Evolutionary conservation across 2,797 vertebrate species (phyloP), one percentile per base, ranked within the genome.

Genomic region (Sphenodon punctatus): DNA sequence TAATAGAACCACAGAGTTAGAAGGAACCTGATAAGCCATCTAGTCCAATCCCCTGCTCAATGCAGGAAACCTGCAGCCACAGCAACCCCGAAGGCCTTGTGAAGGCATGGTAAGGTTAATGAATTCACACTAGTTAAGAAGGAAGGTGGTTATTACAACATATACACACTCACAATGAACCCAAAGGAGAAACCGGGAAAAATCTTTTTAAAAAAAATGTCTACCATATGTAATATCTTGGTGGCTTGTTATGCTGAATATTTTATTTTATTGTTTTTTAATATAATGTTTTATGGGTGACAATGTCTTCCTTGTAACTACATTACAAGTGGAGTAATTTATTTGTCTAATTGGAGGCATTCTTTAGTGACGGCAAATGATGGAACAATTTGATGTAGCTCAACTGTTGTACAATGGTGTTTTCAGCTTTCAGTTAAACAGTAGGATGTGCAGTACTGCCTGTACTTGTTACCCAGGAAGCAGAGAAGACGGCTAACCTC

Each of bases 381-480:
- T 4, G 41, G 64, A 49, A 56, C 65, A 70, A 63, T 34, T 20
- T 39, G 53, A 43, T 0, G 1, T 75, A 77, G 42, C 22, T 65
- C 63, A 68, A 34, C 8, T 23, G 72, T 22, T 49, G 23, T 45
- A 25, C 51, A 38, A 23, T 49, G 68, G 53, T 41, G n/a, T 4
- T 70, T 46, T n/a, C 75, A 60, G 64, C n/a, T 64, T 43, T 46
- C 34, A 48, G 30, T 53, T 76, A 56, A 61, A 86, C 0, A 82
- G 49, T n/a, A 42, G 78, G 58, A 78, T 49, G 67, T 51, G 78
- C 60, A 79, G 53, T 71, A 55, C 41, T 56, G 34, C 36, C 88
- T 23, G 0, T 67, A 82, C 42, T 83, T 79, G 25, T 51, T 85
- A 87, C 85, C 75, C 78, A 55, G 49, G 69, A 39, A 84, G 38